phyloP scores from a whole-genome alignment of 2,888 invertebrate genomes.

The Choristoneura rosaceana region DNA sequence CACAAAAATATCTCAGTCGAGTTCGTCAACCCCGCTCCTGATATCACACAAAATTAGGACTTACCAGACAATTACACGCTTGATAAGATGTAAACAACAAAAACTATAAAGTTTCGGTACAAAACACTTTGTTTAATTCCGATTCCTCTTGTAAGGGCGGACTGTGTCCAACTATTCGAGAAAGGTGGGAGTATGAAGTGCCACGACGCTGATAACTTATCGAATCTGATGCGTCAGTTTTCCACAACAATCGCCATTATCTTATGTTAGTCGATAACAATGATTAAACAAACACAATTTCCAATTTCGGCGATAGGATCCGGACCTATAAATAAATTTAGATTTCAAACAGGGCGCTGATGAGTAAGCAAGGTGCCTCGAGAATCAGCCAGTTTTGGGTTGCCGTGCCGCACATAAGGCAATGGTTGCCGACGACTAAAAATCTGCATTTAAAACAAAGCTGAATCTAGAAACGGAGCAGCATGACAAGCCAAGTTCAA shows the following conservation, averaged over 20 bases:
- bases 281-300: conserved; percentile 28
- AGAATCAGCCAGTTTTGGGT: too few species aligned
- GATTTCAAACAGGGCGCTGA: background rate
- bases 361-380: too few species aligned
- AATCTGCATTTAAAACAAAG: too few species aligned
- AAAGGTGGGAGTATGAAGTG: conserved; percentile 51
- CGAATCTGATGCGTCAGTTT: conserved; percentile 60
- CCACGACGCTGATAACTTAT: conserved; percentile 62
- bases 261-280: conserved; percentile 52
- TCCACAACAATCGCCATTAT: conserved; percentile 62
- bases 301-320: conserved; percentile 8
- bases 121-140: conserved; percentile 6
- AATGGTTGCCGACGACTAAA: background rate
- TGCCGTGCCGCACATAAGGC: conserved; percentile 10
- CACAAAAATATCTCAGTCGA: conserved; percentile 9
- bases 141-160: conserved; percentile 19
- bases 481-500: too few species aligned
- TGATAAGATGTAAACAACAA: background rate
- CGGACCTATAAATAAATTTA: conserved; percentile 13
- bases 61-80: conserved; percentile 15
- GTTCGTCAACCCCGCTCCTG: conserved; percentile 15
- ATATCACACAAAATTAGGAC: conserved; percentile 5
- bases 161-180: conserved; percentile 49
- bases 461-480: too few species aligned
- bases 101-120: conserved; percentile 3